Base-by-base conservation (phyloP, 2,888 invertebrate species). In the Adelphocoris suturalis region DNA sequence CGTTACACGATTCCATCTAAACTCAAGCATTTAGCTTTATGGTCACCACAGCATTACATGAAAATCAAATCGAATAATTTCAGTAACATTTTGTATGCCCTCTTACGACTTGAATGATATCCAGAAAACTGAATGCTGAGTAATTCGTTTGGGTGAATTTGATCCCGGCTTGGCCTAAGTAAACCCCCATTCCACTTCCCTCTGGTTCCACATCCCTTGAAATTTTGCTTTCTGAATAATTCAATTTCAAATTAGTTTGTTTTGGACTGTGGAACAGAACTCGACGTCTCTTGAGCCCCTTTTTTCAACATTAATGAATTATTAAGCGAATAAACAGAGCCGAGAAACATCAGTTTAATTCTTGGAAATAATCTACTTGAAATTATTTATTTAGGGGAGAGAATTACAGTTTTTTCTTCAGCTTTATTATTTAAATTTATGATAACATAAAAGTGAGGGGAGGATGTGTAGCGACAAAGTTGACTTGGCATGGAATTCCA, bases 231-330 rank as follows among this genome's bases (percentile, higher is more conserved):
- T 82, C 48, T 82, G 82, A 82, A 82, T 82, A 82, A 82, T 82
- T 82, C 27, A 82, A 82, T 48, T 55, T 48, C 55, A 82, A 82
- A 82, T 82, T 82, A 82, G 82, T 82, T 82, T 82, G 52, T 82
- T 82, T 52, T 52, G 82, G 55, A 27, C 82, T 7, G 16, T 12
- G 68, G 4, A 68, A 68, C 23, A 68, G 23, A 68, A 68, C 68
- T 9, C 55, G 13, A 3, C 47, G 48, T 55, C 82, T 80, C 80
- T 19, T 14, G 80, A 23, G 82, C 27, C 82, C 78, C 78, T 82
- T 68, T 68, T 68, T 68, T 68, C 68, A 27, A 68, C 68, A 68
- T 23, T 68, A 23, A 68, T 68, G 68, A 68, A 68, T 68, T 68
- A 68, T 23, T 68, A 68, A 68, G 68, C 9, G 68, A 68, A 68